phyloP scores from a whole-genome alignment of 2,888 invertebrate genomes.

The Cheilosia impressa region DNA sequence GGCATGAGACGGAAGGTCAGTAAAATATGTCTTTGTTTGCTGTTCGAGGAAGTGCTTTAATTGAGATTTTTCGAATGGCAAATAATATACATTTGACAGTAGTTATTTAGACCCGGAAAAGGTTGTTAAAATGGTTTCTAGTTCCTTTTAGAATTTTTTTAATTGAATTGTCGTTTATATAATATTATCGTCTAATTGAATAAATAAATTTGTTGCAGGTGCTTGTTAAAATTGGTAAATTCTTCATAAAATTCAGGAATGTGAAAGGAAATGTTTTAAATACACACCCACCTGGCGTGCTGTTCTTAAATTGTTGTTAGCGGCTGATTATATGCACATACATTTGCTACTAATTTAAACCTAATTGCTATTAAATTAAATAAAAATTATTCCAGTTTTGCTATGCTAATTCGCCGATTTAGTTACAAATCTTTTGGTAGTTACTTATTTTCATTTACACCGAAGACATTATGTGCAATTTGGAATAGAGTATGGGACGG shows the following conservation, averaged over 20 bases:
- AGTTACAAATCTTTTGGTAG: too few relatives aligned
- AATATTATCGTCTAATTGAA: too few relatives aligned
- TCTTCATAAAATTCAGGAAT: background rate
- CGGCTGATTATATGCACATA: background rate
- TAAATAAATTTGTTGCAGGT: background rate
- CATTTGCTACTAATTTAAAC: background rate
- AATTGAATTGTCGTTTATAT: too few relatives aligned
- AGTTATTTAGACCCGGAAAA: too few relatives aligned
- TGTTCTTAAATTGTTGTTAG: background rate
- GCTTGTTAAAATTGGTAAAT: background rate
- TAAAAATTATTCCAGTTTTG: background rate
- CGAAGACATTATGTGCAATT: too few relatives aligned
- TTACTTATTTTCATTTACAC: too few relatives aligned
- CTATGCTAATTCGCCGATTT: background rate
- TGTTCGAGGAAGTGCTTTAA: background rate
- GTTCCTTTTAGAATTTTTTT: too few relatives aligned
- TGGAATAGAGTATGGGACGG: too few relatives aligned
- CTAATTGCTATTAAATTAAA: background rate
- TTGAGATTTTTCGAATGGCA: too few relatives aligned
- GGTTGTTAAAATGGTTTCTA: too few relatives aligned
- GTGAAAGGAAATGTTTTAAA: conserved; percentile 5
- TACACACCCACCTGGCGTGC: background rate
- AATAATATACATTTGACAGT: too few relatives aligned
- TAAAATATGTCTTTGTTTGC: background rate
- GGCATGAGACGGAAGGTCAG: background rate